Percentiles rank a stretch among this genome's conserved stretches.
phyloP scores from a whole-genome alignment of 2,888 invertebrate species.

The Incurvaria masculella region DNA sequence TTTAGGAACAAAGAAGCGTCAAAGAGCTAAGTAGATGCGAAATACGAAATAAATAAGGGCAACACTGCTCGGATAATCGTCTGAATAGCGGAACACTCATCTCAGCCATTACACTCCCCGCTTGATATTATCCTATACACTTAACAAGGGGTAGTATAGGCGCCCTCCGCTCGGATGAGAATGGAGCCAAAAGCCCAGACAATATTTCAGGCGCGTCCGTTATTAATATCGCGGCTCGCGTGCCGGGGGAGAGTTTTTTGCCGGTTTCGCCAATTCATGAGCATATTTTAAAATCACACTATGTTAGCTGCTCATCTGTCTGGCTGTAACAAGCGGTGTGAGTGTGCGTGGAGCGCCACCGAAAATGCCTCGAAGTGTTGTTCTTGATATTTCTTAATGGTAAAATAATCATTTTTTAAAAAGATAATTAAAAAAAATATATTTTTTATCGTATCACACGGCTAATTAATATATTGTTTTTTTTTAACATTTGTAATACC shows the following conservation, averaged over 20 bases:
- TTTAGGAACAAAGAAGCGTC: no score
- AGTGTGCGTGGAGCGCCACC: background rate
- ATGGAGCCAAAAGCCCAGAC: background rate
- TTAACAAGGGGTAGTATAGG: background rate
- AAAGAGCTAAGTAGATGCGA: no score
- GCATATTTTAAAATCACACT: conserved; percentile 38
- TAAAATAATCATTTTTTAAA: no score
- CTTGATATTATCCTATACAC: no score
- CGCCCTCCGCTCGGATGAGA: background rate
- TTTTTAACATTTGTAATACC: no score
- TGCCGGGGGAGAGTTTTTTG: background rate
- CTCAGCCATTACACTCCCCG: no score
- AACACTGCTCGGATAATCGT: no score
- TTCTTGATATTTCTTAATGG: background rate
- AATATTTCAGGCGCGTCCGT: background rate
- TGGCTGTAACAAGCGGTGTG: conserved; percentile 24
- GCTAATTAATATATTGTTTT: no score
- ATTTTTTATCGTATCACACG: no score
- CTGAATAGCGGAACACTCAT: no score
- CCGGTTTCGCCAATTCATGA: background rate
- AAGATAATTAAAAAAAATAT: no score
- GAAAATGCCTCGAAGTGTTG: background rate
- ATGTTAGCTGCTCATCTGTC: conserved; percentile 46
- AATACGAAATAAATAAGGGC: no score
- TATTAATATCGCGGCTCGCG: background rate